Percentiles rank a stretch among this genome's conserved stretches.
phyloP scores from a whole-genome alignment of 1,140 invertebrate species.

The Drosophila orena region DNA sequence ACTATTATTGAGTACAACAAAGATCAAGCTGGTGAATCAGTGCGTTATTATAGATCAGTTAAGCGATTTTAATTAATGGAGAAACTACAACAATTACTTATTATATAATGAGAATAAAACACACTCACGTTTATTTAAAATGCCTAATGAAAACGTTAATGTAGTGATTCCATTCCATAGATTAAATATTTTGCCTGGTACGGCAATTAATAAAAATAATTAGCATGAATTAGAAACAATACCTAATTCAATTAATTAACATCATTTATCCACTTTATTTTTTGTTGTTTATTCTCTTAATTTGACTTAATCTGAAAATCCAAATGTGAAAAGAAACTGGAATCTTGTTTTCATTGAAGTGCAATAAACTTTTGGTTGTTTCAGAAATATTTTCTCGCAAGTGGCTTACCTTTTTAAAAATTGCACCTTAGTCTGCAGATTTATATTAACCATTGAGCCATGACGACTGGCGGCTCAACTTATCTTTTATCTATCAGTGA shows the following conservation, averaged over 20 bases:
- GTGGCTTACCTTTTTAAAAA: too few species aligned
- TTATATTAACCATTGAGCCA: neutral
- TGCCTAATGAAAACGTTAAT: too few species aligned
- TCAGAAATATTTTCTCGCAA: neutral
- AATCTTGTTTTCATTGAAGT: neutral
- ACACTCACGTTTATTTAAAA: too few species aligned
- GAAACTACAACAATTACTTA: too few species aligned
- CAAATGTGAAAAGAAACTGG: too few species aligned
- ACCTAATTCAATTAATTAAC: neutral
- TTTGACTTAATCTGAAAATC: neutral
- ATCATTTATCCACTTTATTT: neutral
- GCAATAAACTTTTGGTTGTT: neutral
- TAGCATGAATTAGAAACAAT: neutral
- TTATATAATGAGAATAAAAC: too few species aligned
- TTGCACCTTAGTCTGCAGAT: neutral
- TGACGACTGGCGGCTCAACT: neutral
- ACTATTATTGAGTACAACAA: too few species aligned
- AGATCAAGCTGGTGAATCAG: too few species aligned
- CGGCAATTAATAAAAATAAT: neutral
- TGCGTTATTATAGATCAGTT: too few species aligned
- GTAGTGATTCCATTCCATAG: too few species aligned
- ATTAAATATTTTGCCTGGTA: neutral
- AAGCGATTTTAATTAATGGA: too few species aligned
- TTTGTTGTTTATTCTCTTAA: too few species aligned
- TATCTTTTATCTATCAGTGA: slow-evolving; percentile 12